Evolutionary conservation across 2,113 vertebrate species (phyloP).

Genomic region (Candoia aspera): DNA sequence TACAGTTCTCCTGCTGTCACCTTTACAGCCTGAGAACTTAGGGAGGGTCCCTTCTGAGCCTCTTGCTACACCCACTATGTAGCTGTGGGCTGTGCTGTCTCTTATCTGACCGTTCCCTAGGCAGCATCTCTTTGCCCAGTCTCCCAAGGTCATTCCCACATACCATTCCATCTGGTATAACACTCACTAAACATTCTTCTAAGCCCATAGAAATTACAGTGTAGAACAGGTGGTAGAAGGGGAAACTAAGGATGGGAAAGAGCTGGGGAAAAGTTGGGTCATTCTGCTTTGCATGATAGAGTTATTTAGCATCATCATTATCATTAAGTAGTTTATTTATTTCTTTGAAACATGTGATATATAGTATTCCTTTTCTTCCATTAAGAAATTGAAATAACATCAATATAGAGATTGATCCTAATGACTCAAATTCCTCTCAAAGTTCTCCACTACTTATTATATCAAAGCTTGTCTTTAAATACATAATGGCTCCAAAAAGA

Average conservation of each 20-base stretch:
- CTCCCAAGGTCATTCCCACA: too few relatives aligned
- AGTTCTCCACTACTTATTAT: not conserved
- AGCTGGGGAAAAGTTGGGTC: not conserved
- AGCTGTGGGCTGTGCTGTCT: too few relatives aligned
- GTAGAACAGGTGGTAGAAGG: not conserved
- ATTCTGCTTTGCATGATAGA: not conserved
- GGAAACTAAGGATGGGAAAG: not conserved
- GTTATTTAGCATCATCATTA: not conserved
- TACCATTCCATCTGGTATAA: too few relatives aligned
- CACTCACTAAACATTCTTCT: too few relatives aligned
- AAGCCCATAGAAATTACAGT: not conserved
- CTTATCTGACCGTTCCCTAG: too few relatives aligned
- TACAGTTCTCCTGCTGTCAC: too few relatives aligned
- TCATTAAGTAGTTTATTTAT: not conserved
- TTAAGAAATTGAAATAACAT: not conserved
- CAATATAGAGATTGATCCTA: slow-evolving; percentile 1
- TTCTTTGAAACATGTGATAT: not conserved
- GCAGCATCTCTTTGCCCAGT: too few relatives aligned
- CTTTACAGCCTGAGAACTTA: too few relatives aligned
- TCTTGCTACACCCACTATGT: too few relatives aligned
- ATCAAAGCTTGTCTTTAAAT: not conserved
- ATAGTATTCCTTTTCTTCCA: not conserved
- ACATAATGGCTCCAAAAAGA: not conserved
- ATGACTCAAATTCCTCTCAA: not conserved
- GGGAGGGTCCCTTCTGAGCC: too few relatives aligned